phyloP scores from a whole-genome alignment of 2,113 vertebrate species.

The Rhinolophus ferrumequinum region DNA sequence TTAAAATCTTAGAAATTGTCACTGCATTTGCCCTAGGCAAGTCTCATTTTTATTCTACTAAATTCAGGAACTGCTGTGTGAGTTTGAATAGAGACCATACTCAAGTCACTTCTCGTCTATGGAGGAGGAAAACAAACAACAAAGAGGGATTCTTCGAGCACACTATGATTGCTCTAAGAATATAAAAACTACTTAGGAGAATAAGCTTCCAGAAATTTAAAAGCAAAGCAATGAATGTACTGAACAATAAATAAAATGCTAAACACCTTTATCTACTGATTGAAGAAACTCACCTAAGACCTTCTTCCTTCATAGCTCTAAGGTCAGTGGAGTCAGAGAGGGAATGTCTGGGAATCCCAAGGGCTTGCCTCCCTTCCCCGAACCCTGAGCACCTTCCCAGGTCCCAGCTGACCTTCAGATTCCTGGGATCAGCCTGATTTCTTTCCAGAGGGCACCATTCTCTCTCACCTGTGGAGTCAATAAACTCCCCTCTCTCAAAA shows the following conservation, averaged over 20 bases:
- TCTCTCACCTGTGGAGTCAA: not conserved
- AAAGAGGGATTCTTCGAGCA: not conserved
- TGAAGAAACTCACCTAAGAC: not conserved
- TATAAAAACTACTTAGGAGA: not conserved
- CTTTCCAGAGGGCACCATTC: not conserved
- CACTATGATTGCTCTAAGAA: not conserved
- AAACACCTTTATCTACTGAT: not conserved
- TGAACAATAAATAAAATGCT: not conserved
- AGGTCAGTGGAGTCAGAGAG: not conserved
- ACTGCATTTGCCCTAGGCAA: not conserved
- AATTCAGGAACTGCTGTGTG: not conserved
- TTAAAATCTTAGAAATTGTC: not conserved
- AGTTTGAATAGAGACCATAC: not conserved
- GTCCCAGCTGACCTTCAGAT: not conserved
- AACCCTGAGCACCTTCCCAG: not conserved
- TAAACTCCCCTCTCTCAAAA: not conserved
- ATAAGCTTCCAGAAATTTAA: not conserved
- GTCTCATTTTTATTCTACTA: constrained; percentile 31
- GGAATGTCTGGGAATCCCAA: not conserved
- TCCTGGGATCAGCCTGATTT: not conserved
- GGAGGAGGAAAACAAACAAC: not conserved
- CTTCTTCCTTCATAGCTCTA: not conserved
- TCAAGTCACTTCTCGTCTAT: not conserved
- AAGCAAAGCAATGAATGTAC: constrained; percentile 22
- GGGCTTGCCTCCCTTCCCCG: not conserved